Evolutionary conservation across 1,140 invertebrate genomes (phyloP).

Genomic region (Aphelinus atriplicis): DNA sequence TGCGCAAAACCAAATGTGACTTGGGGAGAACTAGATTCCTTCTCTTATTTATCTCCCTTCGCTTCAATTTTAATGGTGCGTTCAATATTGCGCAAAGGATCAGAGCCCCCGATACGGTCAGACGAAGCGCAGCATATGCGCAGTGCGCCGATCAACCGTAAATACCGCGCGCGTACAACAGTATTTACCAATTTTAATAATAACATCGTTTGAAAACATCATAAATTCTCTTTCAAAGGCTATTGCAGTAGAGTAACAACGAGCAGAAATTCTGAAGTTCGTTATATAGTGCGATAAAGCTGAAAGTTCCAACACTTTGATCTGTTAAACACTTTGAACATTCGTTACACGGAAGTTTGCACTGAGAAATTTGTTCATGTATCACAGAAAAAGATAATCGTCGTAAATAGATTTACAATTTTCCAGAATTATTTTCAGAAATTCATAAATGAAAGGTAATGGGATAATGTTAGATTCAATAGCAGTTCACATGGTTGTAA

Average conservation of each 20-base stretch:
- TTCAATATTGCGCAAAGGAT: constrained; percentile 10
- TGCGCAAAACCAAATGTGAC: too few relatives aligned
- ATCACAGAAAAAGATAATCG: too few relatives aligned
- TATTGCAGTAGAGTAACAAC: neutral
- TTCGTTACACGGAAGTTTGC: neutral
- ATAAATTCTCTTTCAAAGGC: too few relatives aligned
- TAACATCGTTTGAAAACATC: too few relatives aligned
- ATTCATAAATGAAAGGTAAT: too few relatives aligned
- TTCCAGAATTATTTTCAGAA: too few relatives aligned
- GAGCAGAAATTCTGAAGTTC: neutral
- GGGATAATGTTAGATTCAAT: too few relatives aligned
- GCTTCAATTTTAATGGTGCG: constrained; percentile 1
- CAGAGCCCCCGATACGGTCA: neutral
- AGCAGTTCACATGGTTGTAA: too few relatives aligned
- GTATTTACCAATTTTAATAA: neutral
- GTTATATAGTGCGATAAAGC: neutral
- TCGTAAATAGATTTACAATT: too few relatives aligned
- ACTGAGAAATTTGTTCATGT: neutral
- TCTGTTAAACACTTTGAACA: constrained; percentile 17
- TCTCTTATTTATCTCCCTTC: neutral
- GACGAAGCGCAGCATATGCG: too few relatives aligned
- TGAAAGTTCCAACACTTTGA: neutral
- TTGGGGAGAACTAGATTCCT: too few relatives aligned
- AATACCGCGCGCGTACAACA: neutral
- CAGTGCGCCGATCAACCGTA: neutral